These are phyloP conservation scores for Thrips palmi DNA, from an alignment of 1,140 invertebrate genomes.

Conservation along the genomic window DNA sequence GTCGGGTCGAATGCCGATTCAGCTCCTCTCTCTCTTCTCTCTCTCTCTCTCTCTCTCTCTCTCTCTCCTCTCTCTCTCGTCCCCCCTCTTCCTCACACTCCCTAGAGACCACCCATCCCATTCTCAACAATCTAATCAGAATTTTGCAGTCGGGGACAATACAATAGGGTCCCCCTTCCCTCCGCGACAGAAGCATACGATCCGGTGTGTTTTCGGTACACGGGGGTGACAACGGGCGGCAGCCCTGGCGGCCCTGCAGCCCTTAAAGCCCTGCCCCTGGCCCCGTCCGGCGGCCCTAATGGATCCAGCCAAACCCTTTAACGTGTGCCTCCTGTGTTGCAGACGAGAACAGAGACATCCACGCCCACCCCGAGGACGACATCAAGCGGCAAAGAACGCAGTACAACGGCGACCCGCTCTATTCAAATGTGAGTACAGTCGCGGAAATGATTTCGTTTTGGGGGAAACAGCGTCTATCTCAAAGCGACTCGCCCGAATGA, in stretches of 20 bases:
- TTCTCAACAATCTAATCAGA: slow-evolving; percentile 16
- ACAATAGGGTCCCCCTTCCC: too few relatives aligned
- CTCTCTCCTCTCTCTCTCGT: slow-evolving; percentile 1
- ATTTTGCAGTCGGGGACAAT: slow-evolving; percentile 14
- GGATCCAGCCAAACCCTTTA: too few relatives aligned
- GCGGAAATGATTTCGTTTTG: too few relatives aligned
- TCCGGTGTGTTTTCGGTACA: too few relatives aligned
- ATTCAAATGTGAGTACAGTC: slow-evolving; percentile 62
- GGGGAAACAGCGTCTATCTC: slow-evolving; percentile 6
- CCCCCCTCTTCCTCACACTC: neutral
- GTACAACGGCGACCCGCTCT: slow-evolving; percentile 78
- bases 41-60: slow-evolving; percentile 1
- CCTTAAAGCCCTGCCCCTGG: too few relatives aligned
- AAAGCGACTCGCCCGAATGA: neutral
- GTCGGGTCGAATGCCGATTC: slow-evolving; percentile 24
- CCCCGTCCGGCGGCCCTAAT: too few relatives aligned
- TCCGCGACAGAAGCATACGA: too few relatives aligned
- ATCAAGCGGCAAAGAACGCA: slow-evolving; percentile 66
- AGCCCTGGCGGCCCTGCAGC: too few relatives aligned
- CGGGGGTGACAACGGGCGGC: too few relatives aligned
- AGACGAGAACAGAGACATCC: slow-evolving; percentile 73
- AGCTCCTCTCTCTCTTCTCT: neutral
- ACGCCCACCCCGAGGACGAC: slow-evolving; percentile 59
- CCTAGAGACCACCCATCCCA: neutral
- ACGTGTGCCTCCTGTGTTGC: too few relatives aligned